Conservation (phyloP, 64 coral and sea anemone species). For the Porites australiensis region DNA sequence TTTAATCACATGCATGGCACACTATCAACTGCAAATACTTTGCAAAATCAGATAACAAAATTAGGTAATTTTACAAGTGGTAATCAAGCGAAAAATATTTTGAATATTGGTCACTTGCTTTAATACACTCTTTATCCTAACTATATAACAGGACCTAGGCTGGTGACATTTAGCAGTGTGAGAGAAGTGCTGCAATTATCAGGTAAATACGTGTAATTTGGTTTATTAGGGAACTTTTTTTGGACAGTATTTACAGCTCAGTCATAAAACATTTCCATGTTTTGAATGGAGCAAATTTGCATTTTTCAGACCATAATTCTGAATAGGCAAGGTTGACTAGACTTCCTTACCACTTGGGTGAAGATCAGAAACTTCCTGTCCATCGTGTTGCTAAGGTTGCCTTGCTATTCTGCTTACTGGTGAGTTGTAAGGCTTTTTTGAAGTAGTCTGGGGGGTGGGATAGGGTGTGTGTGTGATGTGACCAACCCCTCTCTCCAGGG, state of each 20-base stretch:
- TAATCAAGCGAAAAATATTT: no score
- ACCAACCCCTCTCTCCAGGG: no score
- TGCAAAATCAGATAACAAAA: no score
- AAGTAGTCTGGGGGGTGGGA: not conserved
- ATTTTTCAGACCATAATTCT: not conserved
- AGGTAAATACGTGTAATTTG: conserved; percentile 29
- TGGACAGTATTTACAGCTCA: not conserved
- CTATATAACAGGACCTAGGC: conserved; percentile 39
- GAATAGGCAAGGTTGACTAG: conserved; percentile 46
- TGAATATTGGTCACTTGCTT: no score
- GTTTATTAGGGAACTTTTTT: not conserved
- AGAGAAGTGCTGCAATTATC: conserved; percentile 76
- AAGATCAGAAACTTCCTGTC: conserved; percentile 67
- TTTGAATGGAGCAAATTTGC: not conserved
- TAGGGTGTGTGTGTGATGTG: no score
- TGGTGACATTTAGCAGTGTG: conserved; percentile 63
- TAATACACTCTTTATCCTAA: no score
- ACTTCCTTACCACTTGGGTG: conserved; percentile 42
- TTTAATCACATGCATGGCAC: no score
- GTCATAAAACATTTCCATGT: not conserved
- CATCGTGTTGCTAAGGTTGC: conserved; percentile 78
- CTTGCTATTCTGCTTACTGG: conserved; percentile 92
- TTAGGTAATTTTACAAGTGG: no score
- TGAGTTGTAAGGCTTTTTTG: conserved; percentile 25
- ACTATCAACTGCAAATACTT: no score